Percentiles rank a stretch among this genome's conserved stretches.
These are phyloP conservation scores for Ailuropoda melanoleuca DNA, from an alignment of 2,113 vertebrate genomes.

Conservation along the genomic window DNA sequence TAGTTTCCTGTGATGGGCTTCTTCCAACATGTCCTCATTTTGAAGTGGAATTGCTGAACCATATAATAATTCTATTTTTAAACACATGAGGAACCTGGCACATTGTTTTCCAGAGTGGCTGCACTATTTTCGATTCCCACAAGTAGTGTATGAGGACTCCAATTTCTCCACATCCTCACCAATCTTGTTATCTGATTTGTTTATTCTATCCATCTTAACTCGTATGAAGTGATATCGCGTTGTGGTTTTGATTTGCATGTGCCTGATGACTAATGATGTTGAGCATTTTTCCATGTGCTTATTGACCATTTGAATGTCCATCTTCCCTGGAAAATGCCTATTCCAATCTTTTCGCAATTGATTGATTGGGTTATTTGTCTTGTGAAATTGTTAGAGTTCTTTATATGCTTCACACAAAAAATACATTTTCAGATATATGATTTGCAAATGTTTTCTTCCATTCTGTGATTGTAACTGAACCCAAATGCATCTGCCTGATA, in stretches of 20 bases:
- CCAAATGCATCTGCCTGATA: neutral
- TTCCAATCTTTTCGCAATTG: neutral
- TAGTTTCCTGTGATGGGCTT: neutral
- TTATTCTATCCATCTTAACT: neutral
- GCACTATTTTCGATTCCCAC: neutral
- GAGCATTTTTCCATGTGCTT: neutral
- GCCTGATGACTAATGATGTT: neutral
- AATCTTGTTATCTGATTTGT: neutral
- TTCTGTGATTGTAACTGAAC: neutral
- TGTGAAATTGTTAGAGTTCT: neutral
- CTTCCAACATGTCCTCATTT: neutral
- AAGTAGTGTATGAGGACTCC: neutral
- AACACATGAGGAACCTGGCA: neutral
- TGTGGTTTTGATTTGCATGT: neutral
- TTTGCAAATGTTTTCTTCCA: neutral
- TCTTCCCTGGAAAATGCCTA: neutral
- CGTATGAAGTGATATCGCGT: neutral
- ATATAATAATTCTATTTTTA: neutral
- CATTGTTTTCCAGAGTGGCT: neutral
- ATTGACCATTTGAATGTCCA: neutral
- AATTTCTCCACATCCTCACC: neutral
- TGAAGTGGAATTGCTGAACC: neutral
- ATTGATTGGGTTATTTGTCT: neutral
- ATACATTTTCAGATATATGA: neutral
- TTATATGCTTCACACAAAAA: neutral